Evolutionary conservation across 1,140 invertebrate species (phyloP).

Genomic region (Drosophila littoralis): DNA sequence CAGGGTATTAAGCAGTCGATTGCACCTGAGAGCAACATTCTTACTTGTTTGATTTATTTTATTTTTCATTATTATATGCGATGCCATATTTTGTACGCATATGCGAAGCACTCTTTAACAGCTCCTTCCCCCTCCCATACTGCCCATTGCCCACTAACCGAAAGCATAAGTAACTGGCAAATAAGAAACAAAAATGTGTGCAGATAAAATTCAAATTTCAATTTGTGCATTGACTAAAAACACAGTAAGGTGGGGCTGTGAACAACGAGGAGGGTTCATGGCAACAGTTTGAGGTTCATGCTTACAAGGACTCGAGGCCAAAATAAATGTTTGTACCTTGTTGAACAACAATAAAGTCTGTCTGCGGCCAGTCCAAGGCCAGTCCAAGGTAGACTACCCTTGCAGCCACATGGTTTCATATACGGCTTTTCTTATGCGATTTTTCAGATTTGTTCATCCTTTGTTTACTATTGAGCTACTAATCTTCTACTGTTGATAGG

Average conservation of each 20-base stretch:
- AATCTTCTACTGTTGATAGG: no score
- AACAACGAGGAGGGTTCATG: conserved; percentile 7
- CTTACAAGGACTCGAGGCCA: conserved; percentile 74
- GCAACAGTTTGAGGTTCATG: conserved; percentile 41
- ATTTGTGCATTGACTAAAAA: conserved; percentile 65
- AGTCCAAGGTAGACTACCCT: no score
- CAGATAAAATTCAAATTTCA: conserved; percentile 80
- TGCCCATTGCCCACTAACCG: not conserved
- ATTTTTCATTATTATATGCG: conserved; percentile 36
- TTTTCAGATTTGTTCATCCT: no score
- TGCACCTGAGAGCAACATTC: not conserved
- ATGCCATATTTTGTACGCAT: conserved; percentile 53
- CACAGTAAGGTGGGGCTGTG: not conserved
- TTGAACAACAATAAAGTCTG: conserved; percentile 52
- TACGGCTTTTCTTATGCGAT: no score
- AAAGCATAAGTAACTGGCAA: conserved; percentile 53
- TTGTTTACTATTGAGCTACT: no score
- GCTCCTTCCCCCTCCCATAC: not conserved
- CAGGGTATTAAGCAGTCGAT: not conserved
- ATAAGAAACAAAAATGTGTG: conserved; percentile 74
- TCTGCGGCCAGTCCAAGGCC: no score
- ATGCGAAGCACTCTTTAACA: not conserved
- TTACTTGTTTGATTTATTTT: conserved; percentile 1
- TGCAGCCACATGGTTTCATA: no score
- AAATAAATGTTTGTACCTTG: conserved; percentile 80